Percentiles rank a stretch among this genome's conserved stretches.
These are phyloP conservation scores for Sphaerophoria taeniata DNA, from an alignment of 2,888 invertebrate species.

Conservation along the genomic window DNA sequence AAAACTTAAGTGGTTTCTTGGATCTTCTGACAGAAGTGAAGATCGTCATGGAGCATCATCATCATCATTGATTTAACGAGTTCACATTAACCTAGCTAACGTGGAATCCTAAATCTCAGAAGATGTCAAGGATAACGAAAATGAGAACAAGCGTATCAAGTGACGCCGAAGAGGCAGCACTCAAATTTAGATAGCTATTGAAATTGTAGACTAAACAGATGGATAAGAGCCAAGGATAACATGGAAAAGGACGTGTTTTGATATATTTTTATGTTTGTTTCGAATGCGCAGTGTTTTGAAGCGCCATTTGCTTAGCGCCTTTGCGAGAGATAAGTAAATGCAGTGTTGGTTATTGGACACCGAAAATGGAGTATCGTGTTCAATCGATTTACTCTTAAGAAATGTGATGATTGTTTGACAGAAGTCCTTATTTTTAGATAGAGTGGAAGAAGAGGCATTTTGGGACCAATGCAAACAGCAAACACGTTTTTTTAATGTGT, in stretches of 20 bases:
- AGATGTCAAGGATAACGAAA: constrained; percentile 62
- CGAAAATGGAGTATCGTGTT: constrained; percentile 36
- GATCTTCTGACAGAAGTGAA: constrained; percentile 19
- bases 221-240: constrained; percentile 11
- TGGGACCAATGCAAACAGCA: not conserved
- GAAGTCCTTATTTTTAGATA: constrained; percentile 14
- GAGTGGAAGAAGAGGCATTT: constrained; percentile 5
- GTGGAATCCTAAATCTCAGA: constrained; percentile 43
- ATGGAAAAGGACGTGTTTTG: constrained; percentile 40
- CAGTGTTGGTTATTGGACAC: constrained; percentile 25
- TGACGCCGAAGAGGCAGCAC: constrained; percentile 45
- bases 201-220: constrained; percentile 66
- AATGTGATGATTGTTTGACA: constrained; percentile 35
- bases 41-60: constrained; percentile 59
- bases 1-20: constrained; percentile 65
- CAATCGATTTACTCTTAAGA: constrained; percentile 13
- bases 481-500: too few species aligned
- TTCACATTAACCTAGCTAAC: too few species aligned
- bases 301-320: constrained; percentile 69
- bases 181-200: constrained; percentile 5
- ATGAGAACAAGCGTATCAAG: constrained; percentile 52
- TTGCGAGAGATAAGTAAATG: constrained; percentile 14
- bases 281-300: constrained; percentile 19
- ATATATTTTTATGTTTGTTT: constrained; percentile 20
- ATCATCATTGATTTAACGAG: constrained; percentile 30